Base-by-base conservation (phyloP, 2,113 vertebrate genomes). In the Azemiops feae region DNA sequence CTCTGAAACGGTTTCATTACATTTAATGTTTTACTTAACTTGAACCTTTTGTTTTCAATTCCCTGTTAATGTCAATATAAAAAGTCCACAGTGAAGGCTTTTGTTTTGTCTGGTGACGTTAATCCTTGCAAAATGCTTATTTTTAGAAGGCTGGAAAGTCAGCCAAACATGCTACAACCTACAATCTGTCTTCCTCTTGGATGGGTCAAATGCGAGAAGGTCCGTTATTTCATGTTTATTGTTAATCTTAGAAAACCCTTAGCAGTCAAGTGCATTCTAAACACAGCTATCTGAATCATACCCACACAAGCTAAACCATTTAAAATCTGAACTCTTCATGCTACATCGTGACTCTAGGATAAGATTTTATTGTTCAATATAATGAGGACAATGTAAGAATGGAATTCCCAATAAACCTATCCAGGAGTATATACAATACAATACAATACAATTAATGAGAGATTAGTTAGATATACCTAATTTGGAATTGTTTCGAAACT, bases 41-140 rank as follows among this genome's bases (percentile, higher is more conserved):
- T 87, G 60, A 90, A 87, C 89, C 81, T 85, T 93, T 87, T 93
- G 81, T 87, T 90, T 93, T 86, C 55, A 53, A 39, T 93, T 93
- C 45, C 52, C 92, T 22, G 30, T 53, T 90, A 85, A 87, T 39
- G 55, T 87, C 92, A 60, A 90, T 90, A 52, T 86, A 30, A 34
- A 53, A 87, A n/a, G 45, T 57, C 47, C 39, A 50, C 34, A 86
- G 45, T 87, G 74, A 90, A 93, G 89, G 25, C 7, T 53, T 57
- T 90, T 93, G 92, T 90, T 93, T 93, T 90, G 92, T 90, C 92
- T 93, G 43, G 89, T 60, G 81, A 93, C 50, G 81, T n/a, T 90
- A 90, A 93, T 93, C 89, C 53, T 64, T 90, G 54, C 74, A 90
- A 74, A 93, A 85, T 27, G 92, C 89, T 93, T 93, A 89, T 89